Conservation (phyloP, 2,113 vertebrate species). For the Nesogale talazaci region DNA sequence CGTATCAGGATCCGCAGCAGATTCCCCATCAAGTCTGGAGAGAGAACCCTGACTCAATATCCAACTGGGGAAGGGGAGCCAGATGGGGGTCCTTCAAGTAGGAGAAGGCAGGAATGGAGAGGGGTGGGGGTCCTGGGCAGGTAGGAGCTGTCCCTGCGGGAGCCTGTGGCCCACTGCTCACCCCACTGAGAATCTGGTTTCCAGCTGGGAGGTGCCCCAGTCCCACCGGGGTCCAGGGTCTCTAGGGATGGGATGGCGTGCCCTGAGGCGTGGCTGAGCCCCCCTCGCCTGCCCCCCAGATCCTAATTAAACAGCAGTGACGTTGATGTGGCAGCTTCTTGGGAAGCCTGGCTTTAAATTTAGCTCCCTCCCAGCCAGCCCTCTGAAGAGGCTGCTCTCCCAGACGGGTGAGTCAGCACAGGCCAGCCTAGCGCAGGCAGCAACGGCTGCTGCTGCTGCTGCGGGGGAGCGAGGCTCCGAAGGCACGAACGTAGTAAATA, state of each 20-base stretch:
- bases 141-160: not conserved
- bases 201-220: not conserved
- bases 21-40: not conserved
- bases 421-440: slow-evolving; percentile 55
- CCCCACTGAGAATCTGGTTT: too few species aligned
- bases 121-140: not conserved
- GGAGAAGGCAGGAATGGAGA: not conserved
- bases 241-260: not conserved
- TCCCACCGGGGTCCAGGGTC: not conserved
- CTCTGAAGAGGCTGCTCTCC: slow-evolving; percentile 74
- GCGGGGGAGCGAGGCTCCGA: slow-evolving; percentile 73
- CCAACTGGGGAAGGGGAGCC: not conserved
- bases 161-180: not conserved
- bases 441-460: not conserved
- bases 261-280: not conserved
- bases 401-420: slow-evolving; percentile 54
- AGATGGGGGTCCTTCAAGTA: not conserved
- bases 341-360: slow-evolving; percentile 80
- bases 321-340: slow-evolving; percentile 74
- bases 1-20: not conserved
- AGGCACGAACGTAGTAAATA: slow-evolving; percentile 77
- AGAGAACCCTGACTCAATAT: not conserved
- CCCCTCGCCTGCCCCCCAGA: not conserved
- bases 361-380: slow-evolving; percentile 81
- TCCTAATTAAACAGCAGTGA: slow-evolving; percentile 67